These are phyloP conservation scores for Venturia canescens DNA, from an alignment of 1,140 invertebrate genomes.

Conservation along the genomic window DNA sequence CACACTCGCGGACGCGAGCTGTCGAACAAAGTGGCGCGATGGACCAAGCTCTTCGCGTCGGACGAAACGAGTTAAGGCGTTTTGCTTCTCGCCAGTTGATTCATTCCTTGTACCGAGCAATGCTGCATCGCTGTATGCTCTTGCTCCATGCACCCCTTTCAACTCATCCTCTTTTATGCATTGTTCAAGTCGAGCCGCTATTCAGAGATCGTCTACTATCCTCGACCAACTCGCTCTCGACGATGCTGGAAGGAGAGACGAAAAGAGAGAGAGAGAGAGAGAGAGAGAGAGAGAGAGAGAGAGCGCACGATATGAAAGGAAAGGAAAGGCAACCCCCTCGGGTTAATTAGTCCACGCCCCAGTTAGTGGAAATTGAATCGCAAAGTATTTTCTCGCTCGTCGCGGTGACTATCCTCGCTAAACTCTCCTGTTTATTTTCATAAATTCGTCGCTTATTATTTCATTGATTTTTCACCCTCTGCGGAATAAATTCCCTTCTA, in stretches of 20 bases:
- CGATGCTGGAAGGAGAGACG: conserved; percentile 5
- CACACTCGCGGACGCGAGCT: neutral
- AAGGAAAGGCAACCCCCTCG: conserved; percentile 39
- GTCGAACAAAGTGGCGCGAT: neutral
- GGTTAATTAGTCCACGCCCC: conserved; percentile 72
- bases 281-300: conserved; percentile 12
- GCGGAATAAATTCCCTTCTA: neutral
- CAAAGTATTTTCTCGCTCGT: conserved; percentile 45
- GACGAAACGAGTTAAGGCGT: neutral
- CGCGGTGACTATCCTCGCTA: conserved; percentile 27
- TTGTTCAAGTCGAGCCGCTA: conserved; percentile 51
- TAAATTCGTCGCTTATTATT: conserved; percentile 44
- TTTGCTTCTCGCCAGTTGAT: neutral
- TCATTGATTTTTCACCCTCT: conserved; percentile 1
- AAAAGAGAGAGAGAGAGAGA: conserved; percentile 2
- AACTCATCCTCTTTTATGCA: neutral
- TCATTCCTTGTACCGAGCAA: neutral
- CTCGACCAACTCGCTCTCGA: conserved; percentile 21
- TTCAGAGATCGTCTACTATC: conserved; percentile 44
- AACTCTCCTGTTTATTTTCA: conserved; percentile 49
- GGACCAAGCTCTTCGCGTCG: neutral
- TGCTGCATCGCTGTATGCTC: neutral
- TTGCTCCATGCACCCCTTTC: neutral
- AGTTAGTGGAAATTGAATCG: conserved; percentile 72
- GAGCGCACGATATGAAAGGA: neutral